Base-by-base conservation (phyloP, 1,140 invertebrate genomes). In the Whitmania pigra region DNA sequence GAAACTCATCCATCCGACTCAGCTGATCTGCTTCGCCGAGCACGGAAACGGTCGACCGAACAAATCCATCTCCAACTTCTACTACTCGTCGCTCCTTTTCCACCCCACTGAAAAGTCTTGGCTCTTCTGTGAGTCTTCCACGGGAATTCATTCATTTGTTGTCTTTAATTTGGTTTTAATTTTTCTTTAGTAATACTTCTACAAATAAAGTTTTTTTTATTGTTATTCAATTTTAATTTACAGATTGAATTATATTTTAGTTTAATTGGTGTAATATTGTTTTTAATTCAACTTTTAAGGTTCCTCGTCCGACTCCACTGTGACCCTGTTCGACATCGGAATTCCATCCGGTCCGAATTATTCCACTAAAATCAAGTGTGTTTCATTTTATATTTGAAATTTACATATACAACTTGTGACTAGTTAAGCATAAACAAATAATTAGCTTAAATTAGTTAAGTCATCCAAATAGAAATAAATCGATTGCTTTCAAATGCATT, bases 241-340 rank as follows among this genome's bases (percentile, higher is more conserved):
- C n/a, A n/a, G n/a, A n/a, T n/a, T n/a, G n/a, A n/a, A n/a, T n/a
- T n/a, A n/a, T n/a, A n/a, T n/a, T n/a, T n/a, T n/a, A n/a, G n/a
- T n/a, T n/a, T n/a, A 40, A 68, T 68, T 71, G 57, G 53, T 57
- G 43, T 69, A 29, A 11, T 40, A 11, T 9, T 25, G 70, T 27
- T 17, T 68, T 60, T 7, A 55, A 72, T 72, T 22, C 2, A 15
- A 72, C 18, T 73, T 75, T 75, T 22, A 71, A 84, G 84, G 83
- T 82, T 82, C 82, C 2, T 76, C 78, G 20, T 79, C 76, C 66
- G 80, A 83, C 75, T 81, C 82, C 40, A 77, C 77, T 27, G 79
- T 85, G 13, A 78, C 79, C 31, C 72, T 84, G 36, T 85, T 80
- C 80, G 80, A 84, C 71, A 80, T 85, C 67, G 82, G 82, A 0